Evolutionary conservation across 2,888 invertebrate genomes (phyloP).

Genomic region (Agrypnus murinus): DNA sequence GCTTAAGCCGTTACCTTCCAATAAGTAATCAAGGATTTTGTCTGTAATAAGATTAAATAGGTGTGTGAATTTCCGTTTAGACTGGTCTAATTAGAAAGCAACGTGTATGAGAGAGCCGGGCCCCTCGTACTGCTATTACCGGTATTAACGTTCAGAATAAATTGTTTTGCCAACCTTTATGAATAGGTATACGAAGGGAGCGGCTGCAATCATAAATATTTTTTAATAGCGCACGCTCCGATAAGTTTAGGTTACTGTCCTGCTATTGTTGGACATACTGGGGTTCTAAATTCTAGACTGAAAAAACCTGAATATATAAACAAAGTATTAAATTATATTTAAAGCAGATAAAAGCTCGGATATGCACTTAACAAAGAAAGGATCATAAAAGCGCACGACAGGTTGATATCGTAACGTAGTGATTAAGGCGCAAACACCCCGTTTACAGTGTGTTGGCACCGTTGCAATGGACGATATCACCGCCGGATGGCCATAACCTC

Average conservation of each 20-base stretch:
- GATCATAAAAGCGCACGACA: constrained; percentile 45
- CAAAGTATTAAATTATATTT: constrained; percentile 31
- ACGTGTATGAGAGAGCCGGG: constrained; percentile 58
- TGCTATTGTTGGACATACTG: constrained; percentile 24
- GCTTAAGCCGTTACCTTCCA: constrained; percentile 34
- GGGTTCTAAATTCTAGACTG: not conserved
- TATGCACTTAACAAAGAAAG: constrained; percentile 41
- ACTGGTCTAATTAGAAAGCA: constrained; percentile 61
- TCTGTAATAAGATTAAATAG: constrained; percentile 58
- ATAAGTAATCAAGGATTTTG: constrained; percentile 47
- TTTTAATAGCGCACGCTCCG: constrained; percentile 65
- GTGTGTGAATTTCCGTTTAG: constrained; percentile 63
- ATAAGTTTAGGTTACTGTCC: constrained; percentile 57
- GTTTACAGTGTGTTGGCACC: constrained; percentile 46
- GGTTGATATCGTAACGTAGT: constrained; percentile 42
- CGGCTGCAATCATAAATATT: constrained; percentile 64
- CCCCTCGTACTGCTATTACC: constrained; percentile 57
- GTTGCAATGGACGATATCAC: constrained; percentile 44
- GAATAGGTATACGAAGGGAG: constrained; percentile 57
- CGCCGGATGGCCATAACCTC: constrained; percentile 61
- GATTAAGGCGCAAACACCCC: constrained; percentile 47
- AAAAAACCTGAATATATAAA: constrained; percentile 16
- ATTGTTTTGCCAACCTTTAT: constrained; percentile 58
- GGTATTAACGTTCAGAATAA: constrained; percentile 58
- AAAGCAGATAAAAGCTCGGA: constrained; percentile 16